Evolutionary conservation across 2,888 invertebrate genomes (phyloP).

Genomic region (Diarsia dahlii): DNA sequence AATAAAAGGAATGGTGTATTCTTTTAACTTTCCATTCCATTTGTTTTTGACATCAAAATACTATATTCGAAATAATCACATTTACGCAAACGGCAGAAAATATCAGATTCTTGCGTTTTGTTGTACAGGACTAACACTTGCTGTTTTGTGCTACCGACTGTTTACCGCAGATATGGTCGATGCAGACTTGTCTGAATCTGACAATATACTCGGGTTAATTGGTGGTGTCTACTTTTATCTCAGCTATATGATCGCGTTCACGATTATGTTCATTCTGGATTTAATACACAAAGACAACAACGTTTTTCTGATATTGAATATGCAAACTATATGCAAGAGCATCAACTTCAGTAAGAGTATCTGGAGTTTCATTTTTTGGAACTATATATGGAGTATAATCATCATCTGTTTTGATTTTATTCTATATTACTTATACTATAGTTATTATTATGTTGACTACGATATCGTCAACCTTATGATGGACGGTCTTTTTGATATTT

Average conservation of each 20-base stretch:
- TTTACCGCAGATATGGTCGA: too few relatives aligned
- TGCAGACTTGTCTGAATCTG: neutral
- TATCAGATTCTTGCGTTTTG: neutral
- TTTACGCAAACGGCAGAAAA: neutral
- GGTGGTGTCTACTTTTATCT: neutral
- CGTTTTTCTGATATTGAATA: slow-evolving; percentile 12
- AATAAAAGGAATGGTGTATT: neutral
- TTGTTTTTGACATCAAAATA: slow-evolving; percentile 21
- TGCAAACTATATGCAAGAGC: slow-evolving; percentile 16
- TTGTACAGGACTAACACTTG: neutral
- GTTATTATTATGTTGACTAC: neutral
- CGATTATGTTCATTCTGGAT: neutral
- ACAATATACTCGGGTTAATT: neutral
- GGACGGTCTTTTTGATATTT: neutral
- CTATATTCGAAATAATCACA: neutral
- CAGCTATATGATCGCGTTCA: neutral
- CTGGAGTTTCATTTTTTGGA: slow-evolving; percentile 10
- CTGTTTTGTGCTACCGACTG: neutral
- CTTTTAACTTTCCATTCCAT: slow-evolving; percentile 1
- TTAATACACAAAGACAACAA: neutral
- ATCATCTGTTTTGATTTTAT: neutral
- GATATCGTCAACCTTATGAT: neutral
- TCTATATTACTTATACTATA: neutral
- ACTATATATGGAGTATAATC: slow-evolving; percentile 12
- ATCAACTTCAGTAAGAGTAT: neutral